These are phyloP conservation scores for Sebastolobus altivelis DNA, from an alignment of 2,797 vertebrate species.

Conservation along the genomic window DNA sequence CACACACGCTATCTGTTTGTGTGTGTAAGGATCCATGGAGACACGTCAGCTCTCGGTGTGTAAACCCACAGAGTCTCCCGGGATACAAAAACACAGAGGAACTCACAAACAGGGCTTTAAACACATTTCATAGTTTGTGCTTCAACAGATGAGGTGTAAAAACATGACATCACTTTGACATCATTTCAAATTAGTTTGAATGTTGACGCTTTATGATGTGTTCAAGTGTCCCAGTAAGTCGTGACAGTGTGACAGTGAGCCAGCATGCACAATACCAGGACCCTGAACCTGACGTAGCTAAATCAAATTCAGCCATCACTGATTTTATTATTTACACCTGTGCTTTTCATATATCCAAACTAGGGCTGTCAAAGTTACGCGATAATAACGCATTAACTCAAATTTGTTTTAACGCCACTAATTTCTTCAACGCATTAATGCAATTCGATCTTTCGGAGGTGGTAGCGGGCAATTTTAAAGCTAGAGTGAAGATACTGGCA, in stretches of 20 bases:
- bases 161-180: not conserved
- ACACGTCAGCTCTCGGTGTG: constrained; percentile 3
- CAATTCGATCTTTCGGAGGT: too few relatives aligned
- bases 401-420: too few relatives aligned
- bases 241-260: not conserved
- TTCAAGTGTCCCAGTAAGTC: not conserved
- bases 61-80: not conserved
- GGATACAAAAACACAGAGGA: constrained; percentile 6
- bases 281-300: not conserved
- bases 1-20: not conserved
- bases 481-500: too few relatives aligned
- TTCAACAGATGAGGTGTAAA: not conserved
- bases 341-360: not conserved
- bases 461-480: too few relatives aligned
- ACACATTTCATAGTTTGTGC: not conserved
- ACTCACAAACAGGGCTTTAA: constrained; percentile 15
- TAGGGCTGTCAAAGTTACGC: too few relatives aligned
- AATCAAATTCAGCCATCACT: not conserved
- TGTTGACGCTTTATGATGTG: not conserved
- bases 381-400: too few relatives aligned
- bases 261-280: not conserved
- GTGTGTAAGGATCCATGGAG: constrained; percentile 33
- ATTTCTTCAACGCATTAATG: too few relatives aligned
- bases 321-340: not conserved
- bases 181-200: not conserved